Evolutionary conservation across 2,888 invertebrate genomes (phyloP).

Genomic region (Gastrophysa polygoni): DNA sequence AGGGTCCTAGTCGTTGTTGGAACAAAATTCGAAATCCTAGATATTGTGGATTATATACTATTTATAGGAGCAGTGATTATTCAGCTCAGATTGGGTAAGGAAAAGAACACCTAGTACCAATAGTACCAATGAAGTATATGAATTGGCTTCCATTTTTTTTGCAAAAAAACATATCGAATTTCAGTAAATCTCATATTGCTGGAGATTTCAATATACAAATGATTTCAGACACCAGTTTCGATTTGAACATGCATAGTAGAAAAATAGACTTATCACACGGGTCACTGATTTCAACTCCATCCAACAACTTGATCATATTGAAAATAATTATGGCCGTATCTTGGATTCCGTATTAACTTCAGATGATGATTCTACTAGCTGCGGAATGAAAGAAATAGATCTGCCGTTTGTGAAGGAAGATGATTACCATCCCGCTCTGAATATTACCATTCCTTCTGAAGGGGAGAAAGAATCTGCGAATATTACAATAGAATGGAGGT

Average conservation of each 20-base stretch:
- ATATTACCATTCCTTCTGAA: background rate
- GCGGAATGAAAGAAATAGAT: constrained; percentile 4
- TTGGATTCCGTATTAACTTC: constrained; percentile 2
- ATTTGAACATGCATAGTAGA: too few species aligned
- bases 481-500: background rate
- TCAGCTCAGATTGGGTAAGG: constrained; percentile 5
- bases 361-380: background rate
- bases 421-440: background rate
- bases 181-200: background rate
- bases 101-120: background rate
- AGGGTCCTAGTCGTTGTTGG: background rate
- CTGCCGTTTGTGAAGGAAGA: background rate
- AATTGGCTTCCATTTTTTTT: constrained; percentile 1
- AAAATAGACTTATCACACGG: constrained; percentile 1
- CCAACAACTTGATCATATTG: constrained; percentile 5
- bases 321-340: constrained; percentile 7
- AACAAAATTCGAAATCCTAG: constrained; percentile 4
- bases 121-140: background rate
- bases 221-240: background rate
- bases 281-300: constrained; percentile 5
- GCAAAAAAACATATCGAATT: constrained; percentile 2
- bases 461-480: background rate
- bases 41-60: background rate
- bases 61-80: constrained; percentile 3
- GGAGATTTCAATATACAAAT: background rate